These are phyloP conservation scores for Momotus momota DNA, from an alignment of 2,797 vertebrate species.

Conservation along the genomic window DNA sequence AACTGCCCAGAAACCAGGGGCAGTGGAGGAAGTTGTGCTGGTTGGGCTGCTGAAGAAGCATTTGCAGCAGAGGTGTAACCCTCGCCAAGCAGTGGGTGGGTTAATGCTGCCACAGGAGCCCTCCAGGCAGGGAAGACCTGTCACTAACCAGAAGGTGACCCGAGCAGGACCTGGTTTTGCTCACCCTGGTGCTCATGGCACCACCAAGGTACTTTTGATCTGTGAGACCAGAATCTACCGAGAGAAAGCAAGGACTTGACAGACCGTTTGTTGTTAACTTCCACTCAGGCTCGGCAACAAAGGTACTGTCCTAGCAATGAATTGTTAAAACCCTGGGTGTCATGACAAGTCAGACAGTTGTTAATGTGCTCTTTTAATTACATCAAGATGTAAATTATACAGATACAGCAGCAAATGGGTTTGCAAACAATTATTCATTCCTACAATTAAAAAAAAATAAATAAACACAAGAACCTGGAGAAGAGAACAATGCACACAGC, in stretches of 20 bases:
- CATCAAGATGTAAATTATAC: slow-evolving; percentile 60
- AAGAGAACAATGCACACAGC: neutral
- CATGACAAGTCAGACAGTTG: slow-evolving; percentile 44
- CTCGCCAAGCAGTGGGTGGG: neutral
- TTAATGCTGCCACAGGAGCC: neutral
- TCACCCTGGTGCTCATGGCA: neutral
- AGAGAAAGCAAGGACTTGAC: neutral
- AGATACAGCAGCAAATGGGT: slow-evolving; percentile 6
- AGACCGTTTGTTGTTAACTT: neutral
- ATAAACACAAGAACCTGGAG: neutral
- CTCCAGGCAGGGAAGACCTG: neutral
- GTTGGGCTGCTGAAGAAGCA: neutral
- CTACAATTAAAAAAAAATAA: neutral
- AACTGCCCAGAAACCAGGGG: neutral
- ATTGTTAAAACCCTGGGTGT: slow-evolving; percentile 70
- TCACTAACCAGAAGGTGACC: too few relatives aligned
- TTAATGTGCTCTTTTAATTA: slow-evolving; percentile 40
- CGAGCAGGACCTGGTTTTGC: neutral
- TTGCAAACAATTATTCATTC: neutral
- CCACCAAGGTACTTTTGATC: accelerated
- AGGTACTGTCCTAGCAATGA: slow-evolving; percentile 25
- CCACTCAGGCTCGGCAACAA: neutral
- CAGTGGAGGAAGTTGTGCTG: neutral
- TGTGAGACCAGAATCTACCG: neutral
- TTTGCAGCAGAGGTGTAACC: neutral